These are phyloP conservation scores for Tipula unca DNA, from an alignment of 2,888 invertebrate species.

Conservation along the genomic window DNA sequence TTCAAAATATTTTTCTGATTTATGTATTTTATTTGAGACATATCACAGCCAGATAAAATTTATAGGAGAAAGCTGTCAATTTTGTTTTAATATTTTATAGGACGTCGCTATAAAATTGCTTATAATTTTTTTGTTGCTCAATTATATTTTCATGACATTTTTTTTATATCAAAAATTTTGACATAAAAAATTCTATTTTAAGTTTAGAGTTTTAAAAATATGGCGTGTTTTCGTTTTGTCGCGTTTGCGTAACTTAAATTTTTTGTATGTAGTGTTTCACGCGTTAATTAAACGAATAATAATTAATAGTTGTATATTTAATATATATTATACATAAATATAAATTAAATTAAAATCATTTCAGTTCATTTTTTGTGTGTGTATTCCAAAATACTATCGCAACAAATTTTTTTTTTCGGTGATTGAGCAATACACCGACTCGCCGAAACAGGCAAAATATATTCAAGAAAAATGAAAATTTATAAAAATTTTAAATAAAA, in stretches of 20 bases:
- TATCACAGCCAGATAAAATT: neutral
- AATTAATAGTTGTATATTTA: neutral
- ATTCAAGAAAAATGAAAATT: neutral
- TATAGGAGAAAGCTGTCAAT: neutral
- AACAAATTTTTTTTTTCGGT: neutral
- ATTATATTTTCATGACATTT: neutral
- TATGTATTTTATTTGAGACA: neutral
- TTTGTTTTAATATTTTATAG: neutral
- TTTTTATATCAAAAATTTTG: neutral
- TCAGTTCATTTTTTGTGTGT: neutral
- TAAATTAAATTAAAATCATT: neutral
- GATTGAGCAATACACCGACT: neutral
- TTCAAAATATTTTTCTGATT: constrained; percentile 33
- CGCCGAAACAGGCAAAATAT: neutral
- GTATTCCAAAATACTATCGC: neutral
- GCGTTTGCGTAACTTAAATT: constrained; percentile 16
- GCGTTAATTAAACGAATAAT: neutral
- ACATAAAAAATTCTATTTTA: neutral
- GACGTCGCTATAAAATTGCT: neutral
- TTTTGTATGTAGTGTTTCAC: neutral
- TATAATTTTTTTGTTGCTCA: neutral
- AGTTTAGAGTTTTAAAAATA: constrained; percentile 14
- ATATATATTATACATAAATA: neutral
- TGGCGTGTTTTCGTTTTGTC: constrained; percentile 15
- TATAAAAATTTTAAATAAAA: neutral